These are phyloP conservation scores for Silurus meridionalis DNA, from an alignment of 2,113 vertebrate genomes.

Conservation along the genomic window DNA sequence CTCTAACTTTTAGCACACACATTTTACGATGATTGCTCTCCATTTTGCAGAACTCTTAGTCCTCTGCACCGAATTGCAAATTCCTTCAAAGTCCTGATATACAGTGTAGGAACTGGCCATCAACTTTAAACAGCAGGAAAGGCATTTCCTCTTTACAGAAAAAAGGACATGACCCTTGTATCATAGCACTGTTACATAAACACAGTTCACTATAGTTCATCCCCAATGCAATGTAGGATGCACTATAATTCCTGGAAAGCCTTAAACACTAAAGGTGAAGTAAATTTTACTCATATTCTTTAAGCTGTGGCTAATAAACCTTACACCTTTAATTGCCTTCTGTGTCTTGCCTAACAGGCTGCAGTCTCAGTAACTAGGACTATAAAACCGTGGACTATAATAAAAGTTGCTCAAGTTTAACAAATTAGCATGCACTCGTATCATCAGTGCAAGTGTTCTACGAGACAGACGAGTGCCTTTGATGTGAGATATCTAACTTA, in stretches of 20 bases:
- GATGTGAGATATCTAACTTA: conserved; percentile 19
- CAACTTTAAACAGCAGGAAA: conserved; percentile 13
- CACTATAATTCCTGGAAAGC: neutral
- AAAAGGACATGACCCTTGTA: neutral
- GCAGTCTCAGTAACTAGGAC: neutral
- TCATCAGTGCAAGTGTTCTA: neutral
- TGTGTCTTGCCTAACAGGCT: conserved; percentile 4
- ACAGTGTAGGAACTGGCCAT: conserved; percentile 27
- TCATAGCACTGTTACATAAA: neutral
- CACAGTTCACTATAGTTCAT: neutral
- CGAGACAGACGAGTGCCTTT: neutral
- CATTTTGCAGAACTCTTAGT: neutral
- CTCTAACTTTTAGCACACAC: neutral
- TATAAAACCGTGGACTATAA: neutral
- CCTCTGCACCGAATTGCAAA: neutral
- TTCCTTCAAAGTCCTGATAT: conserved; percentile 3
- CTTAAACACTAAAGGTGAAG: neutral
- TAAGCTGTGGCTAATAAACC: conserved; percentile 10
- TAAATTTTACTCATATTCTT: neutral
- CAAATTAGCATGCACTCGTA: neutral
- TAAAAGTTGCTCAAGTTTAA: conserved; percentile 6
- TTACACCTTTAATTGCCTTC: neutral
- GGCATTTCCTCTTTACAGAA: conserved; percentile 38
- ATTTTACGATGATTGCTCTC: conserved; percentile 8
- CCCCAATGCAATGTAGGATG: neutral